Evolutionary conservation across 1,140 invertebrate species (phyloP).

Genomic region (Propsilocerus akamusi): DNA sequence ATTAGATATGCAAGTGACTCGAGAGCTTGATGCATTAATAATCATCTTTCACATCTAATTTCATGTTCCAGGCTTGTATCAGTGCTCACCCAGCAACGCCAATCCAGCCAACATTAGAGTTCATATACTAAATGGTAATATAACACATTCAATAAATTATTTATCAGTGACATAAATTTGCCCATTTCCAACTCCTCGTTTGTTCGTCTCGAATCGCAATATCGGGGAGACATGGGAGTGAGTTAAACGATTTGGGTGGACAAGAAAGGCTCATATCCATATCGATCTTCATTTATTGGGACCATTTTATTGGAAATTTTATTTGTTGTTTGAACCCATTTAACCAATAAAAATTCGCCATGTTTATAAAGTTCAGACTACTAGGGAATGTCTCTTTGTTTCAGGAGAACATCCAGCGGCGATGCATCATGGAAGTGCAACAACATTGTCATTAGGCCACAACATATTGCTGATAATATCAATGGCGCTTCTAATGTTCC

Average conservation of each 20-base stretch:
- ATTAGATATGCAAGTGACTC: no score
- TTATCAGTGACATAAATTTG: not conserved
- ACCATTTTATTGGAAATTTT: no score
- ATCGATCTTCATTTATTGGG: no score
- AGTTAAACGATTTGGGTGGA: no score
- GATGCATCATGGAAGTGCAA: conserved; percentile 49
- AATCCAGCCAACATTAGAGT: conserved; percentile 53
- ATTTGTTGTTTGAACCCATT: no score
- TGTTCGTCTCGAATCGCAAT: no score
- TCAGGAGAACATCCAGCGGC: conserved; percentile 65
- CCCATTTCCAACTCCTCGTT: not conserved
- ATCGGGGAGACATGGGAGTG: no score
- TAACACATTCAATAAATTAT: not conserved
- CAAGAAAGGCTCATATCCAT: no score
- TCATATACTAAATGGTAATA: conserved; percentile 64
- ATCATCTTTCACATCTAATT: no score
- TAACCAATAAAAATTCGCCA: not conserved
- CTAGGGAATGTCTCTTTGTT: conserved; percentile 14
- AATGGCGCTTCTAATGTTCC: conserved; percentile 9
- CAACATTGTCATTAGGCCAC: conserved; percentile 17
- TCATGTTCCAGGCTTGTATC: conserved; percentile 37
- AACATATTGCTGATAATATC: conserved; percentile 12
- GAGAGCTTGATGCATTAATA: no score
- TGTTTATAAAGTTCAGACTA: not conserved
- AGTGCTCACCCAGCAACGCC: conserved; percentile 62